A percentile compares a stretch with the other conserved stretches of the same genome.
Conservation (phyloP, 2,888 invertebrate genomes). For the Hyppa rectilinea region DNA sequence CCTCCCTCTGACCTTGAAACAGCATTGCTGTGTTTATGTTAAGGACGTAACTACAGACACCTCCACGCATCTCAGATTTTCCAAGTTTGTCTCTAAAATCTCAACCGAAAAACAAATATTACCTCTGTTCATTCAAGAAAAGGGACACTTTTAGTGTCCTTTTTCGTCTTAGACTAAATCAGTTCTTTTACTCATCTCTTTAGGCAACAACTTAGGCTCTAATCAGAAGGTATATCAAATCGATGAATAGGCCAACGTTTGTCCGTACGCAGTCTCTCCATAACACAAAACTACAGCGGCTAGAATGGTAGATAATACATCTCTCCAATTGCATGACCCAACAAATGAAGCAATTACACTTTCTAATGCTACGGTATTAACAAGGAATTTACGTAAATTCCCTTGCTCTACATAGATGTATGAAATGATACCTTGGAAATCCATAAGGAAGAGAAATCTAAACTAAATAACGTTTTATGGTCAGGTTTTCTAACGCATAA, state of each 20-base stretch:
- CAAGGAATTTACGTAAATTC: conserved; percentile 59
- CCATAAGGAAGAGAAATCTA: conserved; percentile 63
- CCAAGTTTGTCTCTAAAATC: not conserved
- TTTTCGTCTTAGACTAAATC: not conserved
- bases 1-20: too few relatives aligned
- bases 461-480: conserved; percentile 37
- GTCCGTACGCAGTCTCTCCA: not conserved
- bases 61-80: not conserved
- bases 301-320: conserved; percentile 8
- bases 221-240: not conserved
- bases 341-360: conserved; percentile 48
- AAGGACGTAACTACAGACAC: not conserved
- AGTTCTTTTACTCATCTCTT: not conserved
- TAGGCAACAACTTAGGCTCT: not conserved
- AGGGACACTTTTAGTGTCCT: too few relatives aligned
- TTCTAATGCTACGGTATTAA: conserved; percentile 47
- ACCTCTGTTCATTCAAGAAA: not conserved
- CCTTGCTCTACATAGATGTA: conserved; percentile 51
- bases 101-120: not conserved
- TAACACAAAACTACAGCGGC: not conserved
- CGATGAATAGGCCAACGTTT: not conserved
- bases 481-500: conserved; percentile 17
- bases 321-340: not conserved
- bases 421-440: conserved; percentile 42
- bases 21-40: not conserved